Evolutionary conservation across 2,888 invertebrate genomes (phyloP).

Genomic region (Molanna angustata): DNA sequence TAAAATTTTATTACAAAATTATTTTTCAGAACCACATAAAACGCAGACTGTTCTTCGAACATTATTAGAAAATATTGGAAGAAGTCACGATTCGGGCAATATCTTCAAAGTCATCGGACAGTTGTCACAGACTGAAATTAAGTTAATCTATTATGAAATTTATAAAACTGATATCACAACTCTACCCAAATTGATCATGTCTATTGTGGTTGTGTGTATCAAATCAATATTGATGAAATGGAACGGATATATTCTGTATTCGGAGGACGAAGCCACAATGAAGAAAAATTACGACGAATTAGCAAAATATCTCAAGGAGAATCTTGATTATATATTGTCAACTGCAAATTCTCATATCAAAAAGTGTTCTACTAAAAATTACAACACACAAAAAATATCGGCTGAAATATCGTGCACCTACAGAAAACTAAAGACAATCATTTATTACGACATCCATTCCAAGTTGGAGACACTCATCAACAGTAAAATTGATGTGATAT

Average conservation of each 20-base stretch:
- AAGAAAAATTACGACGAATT: neutral
- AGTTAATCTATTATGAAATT: constrained; percentile 9
- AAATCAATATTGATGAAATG: constrained; percentile 9
- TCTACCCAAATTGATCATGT: constrained; percentile 1
- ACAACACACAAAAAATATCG: neutral
- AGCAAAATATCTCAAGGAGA: constrained; percentile 1
- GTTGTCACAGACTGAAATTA: no score
- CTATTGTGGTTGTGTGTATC: constrained; percentile 4
- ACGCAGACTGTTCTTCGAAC: no score
- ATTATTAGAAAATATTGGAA: no score
- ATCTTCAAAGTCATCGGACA: no score
- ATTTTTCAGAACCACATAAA: no score
- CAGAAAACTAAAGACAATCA: constrained; percentile 4
- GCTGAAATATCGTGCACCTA: constrained; percentile 6
- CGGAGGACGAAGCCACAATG: neutral
- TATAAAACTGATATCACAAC: neutral
- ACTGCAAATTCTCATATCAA: neutral
- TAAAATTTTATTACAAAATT: no score
- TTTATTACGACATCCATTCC: constrained; percentile 4
- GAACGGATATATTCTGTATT: constrained; percentile 10
- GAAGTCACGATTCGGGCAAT: no score
- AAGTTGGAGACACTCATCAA: neutral
- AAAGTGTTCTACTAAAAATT: neutral
- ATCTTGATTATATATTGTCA: constrained; percentile 2
- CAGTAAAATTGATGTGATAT: neutral